These are phyloP conservation scores for Myxocyprinus asiaticus DNA, from an alignment of 2,113 vertebrate species.

Conservation along the genomic window DNA sequence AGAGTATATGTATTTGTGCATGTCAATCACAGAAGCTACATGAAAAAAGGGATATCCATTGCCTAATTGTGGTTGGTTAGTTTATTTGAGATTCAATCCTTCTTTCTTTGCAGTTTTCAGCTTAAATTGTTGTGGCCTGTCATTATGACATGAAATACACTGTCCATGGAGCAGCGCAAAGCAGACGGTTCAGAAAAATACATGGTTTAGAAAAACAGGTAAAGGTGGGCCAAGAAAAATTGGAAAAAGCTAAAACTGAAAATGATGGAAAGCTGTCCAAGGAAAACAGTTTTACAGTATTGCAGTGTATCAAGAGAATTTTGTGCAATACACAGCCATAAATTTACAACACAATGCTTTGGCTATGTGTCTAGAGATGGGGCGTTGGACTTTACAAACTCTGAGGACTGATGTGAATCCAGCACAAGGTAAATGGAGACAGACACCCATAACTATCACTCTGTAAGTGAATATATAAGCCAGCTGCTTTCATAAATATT, in stretches of 20 bases:
- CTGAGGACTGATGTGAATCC: slow-evolving; percentile 32
- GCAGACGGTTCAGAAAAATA: slow-evolving; percentile 54
- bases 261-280: slow-evolving; percentile 45
- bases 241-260: slow-evolving; percentile 10
- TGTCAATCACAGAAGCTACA: slow-evolving; percentile 48
- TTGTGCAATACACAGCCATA: background rate
- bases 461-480: slow-evolving; percentile 33
- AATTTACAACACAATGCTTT: slow-evolving; percentile 34
- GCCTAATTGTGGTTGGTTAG: slow-evolving; percentile 42
- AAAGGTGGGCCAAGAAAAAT: slow-evolving; percentile 49
- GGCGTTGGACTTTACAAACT: slow-evolving; percentile 27
- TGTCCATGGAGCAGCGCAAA: slow-evolving; percentile 34
- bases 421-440: slow-evolving; percentile 32
- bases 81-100: slow-evolving; percentile 38
- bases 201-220: slow-evolving; percentile 52
- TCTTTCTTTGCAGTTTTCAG: slow-evolving; percentile 21
- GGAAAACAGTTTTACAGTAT: slow-evolving; percentile 34
- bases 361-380: slow-evolving; percentile 17
- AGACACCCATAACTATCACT: slow-evolving; percentile 32
- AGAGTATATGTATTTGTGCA: slow-evolving; percentile 47
- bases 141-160: slow-evolving; percentile 46
- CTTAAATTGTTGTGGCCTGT: slow-evolving; percentile 40
- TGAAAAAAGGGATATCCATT: slow-evolving; percentile 50
- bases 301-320: slow-evolving; percentile 38
- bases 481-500: slow-evolving; percentile 40